Percentiles rank a stretch among this genome's conserved stretches.
Conservation (phyloP, 2,888 invertebrate genomes). For the Oligia strigilis region DNA sequence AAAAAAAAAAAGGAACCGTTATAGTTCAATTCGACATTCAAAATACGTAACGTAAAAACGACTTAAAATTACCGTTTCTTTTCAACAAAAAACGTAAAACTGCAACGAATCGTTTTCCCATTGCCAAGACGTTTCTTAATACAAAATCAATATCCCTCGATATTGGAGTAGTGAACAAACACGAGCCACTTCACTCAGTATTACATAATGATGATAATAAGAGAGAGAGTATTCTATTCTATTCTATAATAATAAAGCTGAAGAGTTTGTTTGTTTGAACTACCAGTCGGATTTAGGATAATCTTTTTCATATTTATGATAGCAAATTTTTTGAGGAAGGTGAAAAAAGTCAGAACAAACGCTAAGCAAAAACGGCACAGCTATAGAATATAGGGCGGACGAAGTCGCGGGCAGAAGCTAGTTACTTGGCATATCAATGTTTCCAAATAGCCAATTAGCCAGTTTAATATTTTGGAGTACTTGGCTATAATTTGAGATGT, state of each 20-base stretch:
- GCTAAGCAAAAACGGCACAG: neutral
- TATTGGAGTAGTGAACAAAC: constrained; percentile 46
- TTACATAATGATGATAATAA: constrained; percentile 24
- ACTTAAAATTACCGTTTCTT: neutral
- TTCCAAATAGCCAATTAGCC: constrained; percentile 67
- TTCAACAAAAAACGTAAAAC: constrained; percentile 10
- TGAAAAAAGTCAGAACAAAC: neutral
- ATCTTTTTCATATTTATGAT: too few relatives aligned
- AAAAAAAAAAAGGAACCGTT: neutral
- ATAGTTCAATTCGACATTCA: neutral
- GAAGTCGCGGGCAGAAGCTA: neutral
- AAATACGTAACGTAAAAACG: neutral
- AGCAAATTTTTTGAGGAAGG: too few relatives aligned
- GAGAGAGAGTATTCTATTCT: too few relatives aligned
- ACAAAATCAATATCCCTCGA: constrained; percentile 51
- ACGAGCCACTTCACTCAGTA: constrained; percentile 38
- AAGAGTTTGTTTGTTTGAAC: neutral
- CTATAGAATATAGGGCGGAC: neutral
- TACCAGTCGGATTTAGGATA: too few relatives aligned
- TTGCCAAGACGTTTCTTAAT: constrained; percentile 42
- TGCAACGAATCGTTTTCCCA: constrained; percentile 40
- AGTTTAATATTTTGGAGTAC: constrained; percentile 72
- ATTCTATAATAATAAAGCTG: too few relatives aligned
- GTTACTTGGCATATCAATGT: constrained; percentile 47
- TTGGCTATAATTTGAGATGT: constrained; percentile 27